Evolutionary conservation across 2,888 invertebrate species (phyloP).

Genomic region (Campoplex nolae): DNA sequence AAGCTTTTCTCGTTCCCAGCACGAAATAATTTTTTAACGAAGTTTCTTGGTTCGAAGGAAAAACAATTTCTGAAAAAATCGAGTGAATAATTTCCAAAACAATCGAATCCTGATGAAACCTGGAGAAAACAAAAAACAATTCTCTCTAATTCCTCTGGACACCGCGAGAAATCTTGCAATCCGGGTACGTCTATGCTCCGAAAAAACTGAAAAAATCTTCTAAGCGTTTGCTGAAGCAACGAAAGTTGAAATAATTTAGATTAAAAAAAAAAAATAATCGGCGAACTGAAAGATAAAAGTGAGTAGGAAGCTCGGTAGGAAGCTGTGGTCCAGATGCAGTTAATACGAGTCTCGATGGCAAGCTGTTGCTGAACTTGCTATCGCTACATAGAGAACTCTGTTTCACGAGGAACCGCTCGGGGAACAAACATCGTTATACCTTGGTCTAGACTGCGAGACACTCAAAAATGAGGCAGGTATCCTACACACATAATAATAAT

Average conservation of each 20-base stretch:
- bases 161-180: background rate
- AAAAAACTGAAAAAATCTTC: background rate
- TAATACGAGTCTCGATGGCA: conserved; percentile 53
- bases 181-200: background rate
- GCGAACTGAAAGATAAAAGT: background rate
- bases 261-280: background rate
- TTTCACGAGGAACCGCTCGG: conserved; percentile 1
- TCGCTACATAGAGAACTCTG: conserved; percentile 30
- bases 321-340: conserved; percentile 46
- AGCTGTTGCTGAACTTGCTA: conserved; percentile 56
- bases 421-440: conserved; percentile 36
- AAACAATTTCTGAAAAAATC: background rate
- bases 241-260: background rate
- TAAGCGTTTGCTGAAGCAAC: background rate
- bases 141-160: background rate
- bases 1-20: no score
- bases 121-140: background rate
- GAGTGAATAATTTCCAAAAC: background rate
- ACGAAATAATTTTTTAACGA: no score
- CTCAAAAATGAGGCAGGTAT: conserved; percentile 41
- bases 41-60: background rate
- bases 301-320: background rate
- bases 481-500: conserved; percentile 18
- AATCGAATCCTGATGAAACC: background rate
- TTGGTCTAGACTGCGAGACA: conserved; percentile 37